Evolutionary conservation across 2,797 vertebrate genomes (phyloP).

Genomic region (Gymnothorax reevesii): DNA sequence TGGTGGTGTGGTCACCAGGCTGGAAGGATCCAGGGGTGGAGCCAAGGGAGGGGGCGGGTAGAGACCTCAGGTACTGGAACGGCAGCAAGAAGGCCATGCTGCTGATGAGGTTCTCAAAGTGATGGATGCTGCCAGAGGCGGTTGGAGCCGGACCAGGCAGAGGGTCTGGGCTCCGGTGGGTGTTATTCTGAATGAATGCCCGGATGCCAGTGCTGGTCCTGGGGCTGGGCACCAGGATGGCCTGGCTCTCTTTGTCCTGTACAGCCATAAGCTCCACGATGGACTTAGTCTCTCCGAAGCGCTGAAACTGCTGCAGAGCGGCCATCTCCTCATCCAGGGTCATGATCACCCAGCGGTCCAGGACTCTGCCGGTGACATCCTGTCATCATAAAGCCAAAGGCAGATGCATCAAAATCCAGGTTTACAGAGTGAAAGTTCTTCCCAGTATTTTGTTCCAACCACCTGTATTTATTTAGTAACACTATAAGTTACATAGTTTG

Average conservation of each 20-base stretch:
- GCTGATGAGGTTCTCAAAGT: conserved; percentile 76
- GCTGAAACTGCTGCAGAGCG: conserved; percentile 81
- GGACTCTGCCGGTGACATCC: conserved; percentile 79
- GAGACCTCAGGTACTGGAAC: conserved; percentile 45
- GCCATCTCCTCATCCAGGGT: conserved; percentile 83
- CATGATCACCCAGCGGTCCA: conserved; percentile 88
- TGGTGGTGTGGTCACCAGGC: conserved; percentile 60
- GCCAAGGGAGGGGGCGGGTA: conserved; percentile 19
- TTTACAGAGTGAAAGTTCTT: no score
- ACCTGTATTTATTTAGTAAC: no score
- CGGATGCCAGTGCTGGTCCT: conserved; percentile 65
- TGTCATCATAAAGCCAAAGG: conserved; percentile 47
- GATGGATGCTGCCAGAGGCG: conserved; percentile 48
- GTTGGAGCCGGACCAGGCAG: conserved; percentile 57
- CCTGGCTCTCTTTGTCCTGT: conserved; percentile 73
- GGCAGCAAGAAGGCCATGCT: conserved; percentile 56
- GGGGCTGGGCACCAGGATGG: conserved; percentile 40
- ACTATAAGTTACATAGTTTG: no score
- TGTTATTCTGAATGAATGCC: conserved; percentile 71
- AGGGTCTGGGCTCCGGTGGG: conserved; percentile 49
- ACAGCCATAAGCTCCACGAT: conserved; percentile 81
- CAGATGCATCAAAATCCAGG: no score
- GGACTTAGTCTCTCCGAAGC: conserved; percentile 84
- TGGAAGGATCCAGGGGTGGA: conserved; percentile 59
- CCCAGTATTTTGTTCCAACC: no score